These are phyloP conservation scores for Intellagama lesueurii DNA, from an alignment of 2,797 vertebrate species.

Conservation along the genomic window DNA sequence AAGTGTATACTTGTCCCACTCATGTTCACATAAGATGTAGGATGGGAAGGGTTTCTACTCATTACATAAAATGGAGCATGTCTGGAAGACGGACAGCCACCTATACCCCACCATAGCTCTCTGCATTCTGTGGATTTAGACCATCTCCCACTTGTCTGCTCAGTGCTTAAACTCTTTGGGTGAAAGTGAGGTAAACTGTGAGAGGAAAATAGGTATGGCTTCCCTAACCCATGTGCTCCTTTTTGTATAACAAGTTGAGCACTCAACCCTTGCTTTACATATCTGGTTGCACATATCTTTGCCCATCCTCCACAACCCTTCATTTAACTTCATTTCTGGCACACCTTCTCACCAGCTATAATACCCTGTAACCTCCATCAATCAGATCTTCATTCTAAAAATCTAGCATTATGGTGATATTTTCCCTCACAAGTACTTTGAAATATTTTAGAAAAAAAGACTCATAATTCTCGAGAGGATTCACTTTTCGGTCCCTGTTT, in stretches of 20 bases:
- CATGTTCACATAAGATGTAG: too few species aligned
- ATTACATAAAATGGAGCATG: neutral
- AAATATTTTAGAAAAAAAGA: constrained; percentile 14
- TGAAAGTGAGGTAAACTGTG: neutral
- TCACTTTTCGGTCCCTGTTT: neutral
- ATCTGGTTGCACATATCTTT: neutral
- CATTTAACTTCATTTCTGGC: neutral
- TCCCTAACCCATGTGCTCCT: neutral
- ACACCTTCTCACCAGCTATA: neutral
- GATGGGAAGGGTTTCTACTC: too few species aligned
- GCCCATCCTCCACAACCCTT: neutral
- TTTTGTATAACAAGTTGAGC: neutral
- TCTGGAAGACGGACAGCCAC: neutral
- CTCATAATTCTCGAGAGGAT: fast-evolving
- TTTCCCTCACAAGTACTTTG: neutral
- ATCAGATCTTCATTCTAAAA: constrained; percentile 23
- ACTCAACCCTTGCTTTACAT: neutral
- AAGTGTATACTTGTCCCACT: too few species aligned
- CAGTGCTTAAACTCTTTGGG: neutral
- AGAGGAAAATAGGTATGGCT: neutral
- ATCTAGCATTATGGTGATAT: neutral
- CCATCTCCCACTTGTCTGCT: neutral
- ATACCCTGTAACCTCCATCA: neutral
- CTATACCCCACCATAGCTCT: neutral
- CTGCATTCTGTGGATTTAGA: neutral